Conservation (phyloP, 2,888 invertebrate species). For the Mimachlamys varia region DNA sequence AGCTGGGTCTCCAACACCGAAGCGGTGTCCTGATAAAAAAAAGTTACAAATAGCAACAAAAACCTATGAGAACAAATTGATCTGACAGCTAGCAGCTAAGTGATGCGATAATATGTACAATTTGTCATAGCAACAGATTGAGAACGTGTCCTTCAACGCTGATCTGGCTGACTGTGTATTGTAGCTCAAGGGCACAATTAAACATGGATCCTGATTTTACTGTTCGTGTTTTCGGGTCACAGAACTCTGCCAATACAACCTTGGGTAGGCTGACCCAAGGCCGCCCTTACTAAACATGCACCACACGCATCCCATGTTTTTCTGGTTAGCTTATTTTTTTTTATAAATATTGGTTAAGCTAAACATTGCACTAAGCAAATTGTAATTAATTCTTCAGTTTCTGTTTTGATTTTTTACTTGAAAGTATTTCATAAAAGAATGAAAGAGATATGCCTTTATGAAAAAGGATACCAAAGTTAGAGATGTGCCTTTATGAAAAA, state of each 20-base stretch:
- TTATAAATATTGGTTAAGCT: neutral
- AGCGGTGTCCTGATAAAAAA: neutral
- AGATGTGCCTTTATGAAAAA: too few species aligned
- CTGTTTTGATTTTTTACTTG: neutral
- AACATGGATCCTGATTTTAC: conserved; percentile 2
- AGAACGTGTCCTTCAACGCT: conserved; percentile 21
- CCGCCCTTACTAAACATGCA: neutral
- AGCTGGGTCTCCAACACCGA: neutral
- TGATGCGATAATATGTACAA: conserved; percentile 34
- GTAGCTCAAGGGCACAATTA: conserved; percentile 22
- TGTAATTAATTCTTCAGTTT: neutral
- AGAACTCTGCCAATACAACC: conserved; percentile 1
- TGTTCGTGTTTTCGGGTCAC: neutral
- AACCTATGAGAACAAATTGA: conserved; percentile 27
- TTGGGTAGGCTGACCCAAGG: conserved; percentile 16
- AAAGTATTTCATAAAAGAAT: neutral
- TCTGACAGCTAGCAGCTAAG: conserved; percentile 28
- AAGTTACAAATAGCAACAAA: conserved; percentile 20
- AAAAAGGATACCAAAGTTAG: too few species aligned
- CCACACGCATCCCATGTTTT: neutral
- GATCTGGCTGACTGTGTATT: neutral
- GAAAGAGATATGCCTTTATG: too few species aligned
- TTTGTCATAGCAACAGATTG: conserved; percentile 36
- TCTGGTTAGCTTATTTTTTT: neutral
- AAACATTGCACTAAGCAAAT: neutral